A percentile compares a stretch with the other conserved stretches of the same genome.
Conservation (phyloP, 1,140 invertebrate genomes). For the Condylostylus longicornis region DNA sequence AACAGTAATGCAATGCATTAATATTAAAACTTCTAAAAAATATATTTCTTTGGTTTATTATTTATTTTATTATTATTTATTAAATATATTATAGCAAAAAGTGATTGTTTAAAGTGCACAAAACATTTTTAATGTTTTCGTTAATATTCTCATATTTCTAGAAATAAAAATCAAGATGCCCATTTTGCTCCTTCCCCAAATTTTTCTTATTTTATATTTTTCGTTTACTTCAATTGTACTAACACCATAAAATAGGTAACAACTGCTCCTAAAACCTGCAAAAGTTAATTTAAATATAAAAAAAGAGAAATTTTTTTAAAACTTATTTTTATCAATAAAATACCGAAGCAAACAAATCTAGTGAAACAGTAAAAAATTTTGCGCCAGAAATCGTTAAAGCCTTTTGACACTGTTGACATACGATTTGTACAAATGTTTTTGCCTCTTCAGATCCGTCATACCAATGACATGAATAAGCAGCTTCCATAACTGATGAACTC, state of each 20-base stretch:
- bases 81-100: too few relatives aligned
- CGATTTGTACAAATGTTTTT: constrained; percentile 75
- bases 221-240: constrained; percentile 63
- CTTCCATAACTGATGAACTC: constrained; percentile 80
- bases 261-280: constrained; percentile 66
- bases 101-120: too few relatives aligned
- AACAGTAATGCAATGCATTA: too few relatives aligned
- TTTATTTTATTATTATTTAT: too few relatives aligned
- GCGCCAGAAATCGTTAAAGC: constrained; percentile 72
- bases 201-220: not conserved
- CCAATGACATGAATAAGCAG: constrained; percentile 74
- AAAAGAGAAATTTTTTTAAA: constrained; percentile 4
- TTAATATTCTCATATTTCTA: too few relatives aligned
- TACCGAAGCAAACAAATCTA: constrained; percentile 74
- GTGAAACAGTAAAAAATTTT: constrained; percentile 72
- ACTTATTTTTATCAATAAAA: constrained; percentile 21
- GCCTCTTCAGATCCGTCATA: constrained; percentile 77
- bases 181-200: not conserved
- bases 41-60: too few relatives aligned
- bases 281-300: constrained; percentile 12
- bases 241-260: constrained; percentile 85
- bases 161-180: too few relatives aligned
- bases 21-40: too few relatives aligned
- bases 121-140: too few relatives aligned
- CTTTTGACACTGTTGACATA: constrained; percentile 79